Evolutionary conservation across 1,140 invertebrate genomes (phyloP), one percentile per base, ranked within the genome.

Genomic region (Zelostemma sp.): DNA sequence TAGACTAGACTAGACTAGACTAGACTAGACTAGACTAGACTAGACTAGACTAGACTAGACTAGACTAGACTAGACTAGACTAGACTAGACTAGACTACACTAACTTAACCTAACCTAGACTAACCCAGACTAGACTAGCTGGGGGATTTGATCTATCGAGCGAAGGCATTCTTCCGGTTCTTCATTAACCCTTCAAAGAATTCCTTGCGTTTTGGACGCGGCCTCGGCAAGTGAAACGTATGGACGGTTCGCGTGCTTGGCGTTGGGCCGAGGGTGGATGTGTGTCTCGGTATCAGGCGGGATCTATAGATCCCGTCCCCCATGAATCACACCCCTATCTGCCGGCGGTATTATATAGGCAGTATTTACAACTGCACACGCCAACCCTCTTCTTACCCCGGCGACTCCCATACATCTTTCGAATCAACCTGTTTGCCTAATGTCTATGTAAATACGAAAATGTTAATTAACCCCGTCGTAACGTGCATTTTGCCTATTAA

Each of bases 301-400:
- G 72, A 79, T 79, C 78, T 79, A 79, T 79, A 78, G 78, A 77
- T 78, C 75, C 65, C 77, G 75, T 79, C 78, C 75, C 46, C 75
- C 63, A 79, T 79, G 78, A 79, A 79, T 78, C 78, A 79, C 78
- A 70, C 72, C 65, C 69, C 75, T 79, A 79, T 78, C 78, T 78
- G 38, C 43, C 56, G 56, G 73, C 56, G 56, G 73, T 71, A 66
- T 71, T 77, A 78, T 74, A 77, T 72, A 73, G 70, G 48, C 63
- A 71, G 76, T 74, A 76, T 76, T 77, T 75, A 75, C 66, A 66
- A 73, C 75, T 16, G 17, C 43, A 71, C 77, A 76, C 76, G 75
- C 76, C 71, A 77, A 68, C 76, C 70, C 67, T 58, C 67, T 57
- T 51, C 40, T 35, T 60, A 55, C 49, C 25, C 49, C 4, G 47